These are phyloP conservation scores for Seira musarum DNA, from an alignment of 2,888 invertebrate genomes.

Conservation along the genomic window DNA sequence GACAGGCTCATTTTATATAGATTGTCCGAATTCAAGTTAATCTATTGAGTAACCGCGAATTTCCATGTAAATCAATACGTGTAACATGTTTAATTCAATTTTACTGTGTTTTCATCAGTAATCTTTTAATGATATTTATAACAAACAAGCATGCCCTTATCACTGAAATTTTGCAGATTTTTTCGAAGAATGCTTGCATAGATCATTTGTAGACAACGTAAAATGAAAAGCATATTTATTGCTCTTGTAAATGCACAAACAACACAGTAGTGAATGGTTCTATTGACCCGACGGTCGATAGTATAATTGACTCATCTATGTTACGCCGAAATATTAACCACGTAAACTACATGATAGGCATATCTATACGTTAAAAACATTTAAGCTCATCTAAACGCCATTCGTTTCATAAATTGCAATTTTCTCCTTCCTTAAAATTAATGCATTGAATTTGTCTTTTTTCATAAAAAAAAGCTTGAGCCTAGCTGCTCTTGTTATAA, in stretches of 20 bases:
- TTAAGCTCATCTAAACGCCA: too few species aligned
- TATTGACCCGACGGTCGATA: too few species aligned
- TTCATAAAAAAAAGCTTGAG: background rate
- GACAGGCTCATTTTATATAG: background rate
- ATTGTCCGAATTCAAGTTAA: background rate
- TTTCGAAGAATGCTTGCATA: background rate
- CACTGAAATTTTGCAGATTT: constrained; percentile 1
- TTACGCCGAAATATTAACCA: background rate
- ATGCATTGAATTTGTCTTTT: background rate
- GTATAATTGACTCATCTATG: background rate
- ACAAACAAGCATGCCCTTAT: background rate
- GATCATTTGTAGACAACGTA: background rate
- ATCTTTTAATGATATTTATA: background rate
- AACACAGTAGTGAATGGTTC: background rate
- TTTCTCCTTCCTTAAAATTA: background rate
- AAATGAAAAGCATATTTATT: background rate
- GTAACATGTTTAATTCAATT: background rate
- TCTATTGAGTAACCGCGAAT: constrained; percentile 1
- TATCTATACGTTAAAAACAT: too few species aligned
- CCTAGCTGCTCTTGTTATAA: background rate
- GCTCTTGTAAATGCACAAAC: background rate
- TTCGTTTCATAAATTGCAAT: background rate
- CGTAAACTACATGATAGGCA: too few species aligned
- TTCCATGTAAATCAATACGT: background rate
- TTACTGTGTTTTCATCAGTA: background rate